These are phyloP conservation scores for Echinometra lucunter DNA, from an alignment of 53 echinoderm and acorn worm genomes.

Conservation along the genomic window DNA sequence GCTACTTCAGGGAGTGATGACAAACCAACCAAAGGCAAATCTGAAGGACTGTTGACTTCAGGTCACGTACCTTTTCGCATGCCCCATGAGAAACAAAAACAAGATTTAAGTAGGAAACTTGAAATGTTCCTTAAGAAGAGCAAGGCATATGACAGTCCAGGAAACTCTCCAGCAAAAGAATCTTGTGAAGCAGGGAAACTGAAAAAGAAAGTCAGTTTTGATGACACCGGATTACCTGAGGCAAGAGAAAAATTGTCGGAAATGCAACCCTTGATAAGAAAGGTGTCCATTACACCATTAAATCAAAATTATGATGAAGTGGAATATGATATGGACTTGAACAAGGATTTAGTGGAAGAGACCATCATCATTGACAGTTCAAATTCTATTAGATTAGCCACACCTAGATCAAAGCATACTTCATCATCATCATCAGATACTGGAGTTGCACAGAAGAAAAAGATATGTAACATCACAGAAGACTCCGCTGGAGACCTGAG, in stretches of 20 bases:
- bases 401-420: conserved; percentile 23
- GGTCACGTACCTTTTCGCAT: not conserved
- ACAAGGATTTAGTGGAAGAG: conserved; percentile 53
- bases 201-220: conserved; percentile 67
- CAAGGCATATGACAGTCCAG: conserved; percentile 61
- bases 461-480: conserved; percentile 21
- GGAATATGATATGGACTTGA: conserved; percentile 35
- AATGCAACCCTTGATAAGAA: conserved; percentile 7
- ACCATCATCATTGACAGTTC: conserved; percentile 61
- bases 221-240: not conserved
- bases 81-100: conserved; percentile 67
- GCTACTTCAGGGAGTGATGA: not conserved
- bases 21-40: conserved; percentile 1
- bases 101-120: conserved; percentile 58
- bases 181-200: conserved; percentile 58
- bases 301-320: conserved; percentile 64
- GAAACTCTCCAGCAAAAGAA: conserved; percentile 54
- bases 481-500: not conserved
- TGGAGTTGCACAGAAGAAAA: not conserved
- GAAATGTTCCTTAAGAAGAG: conserved; percentile 58
- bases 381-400: conserved; percentile 53
- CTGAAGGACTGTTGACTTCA: not conserved
- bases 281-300: conserved; percentile 62
- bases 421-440: not conserved
- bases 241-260: not conserved